Evolutionary conservation across 2,797 vertebrate species (phyloP).

Genomic region (Sibirionetta formosa): DNA sequence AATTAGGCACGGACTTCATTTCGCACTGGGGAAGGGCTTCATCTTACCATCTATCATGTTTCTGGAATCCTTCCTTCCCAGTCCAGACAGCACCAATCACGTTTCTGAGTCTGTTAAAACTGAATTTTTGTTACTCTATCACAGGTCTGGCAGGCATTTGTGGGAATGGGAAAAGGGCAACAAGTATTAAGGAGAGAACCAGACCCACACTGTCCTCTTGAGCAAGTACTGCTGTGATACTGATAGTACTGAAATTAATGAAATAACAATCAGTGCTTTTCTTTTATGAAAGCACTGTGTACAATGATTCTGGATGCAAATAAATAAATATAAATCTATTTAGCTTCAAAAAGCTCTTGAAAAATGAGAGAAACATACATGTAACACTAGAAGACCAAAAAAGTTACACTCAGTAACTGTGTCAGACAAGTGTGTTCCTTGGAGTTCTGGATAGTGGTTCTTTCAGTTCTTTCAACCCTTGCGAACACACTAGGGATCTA

Average conservation of each 20-base stretch:
- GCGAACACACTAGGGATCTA: conserved; percentile 37
- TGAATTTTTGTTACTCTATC: conserved; percentile 50
- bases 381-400: background rate
- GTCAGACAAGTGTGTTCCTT: background rate
- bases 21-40: conserved; percentile 55
- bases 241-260: background rate
- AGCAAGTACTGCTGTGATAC: background rate
- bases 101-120: conserved; percentile 51
- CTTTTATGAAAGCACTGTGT: background rate
- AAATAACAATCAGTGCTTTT: background rate
- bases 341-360: background rate
- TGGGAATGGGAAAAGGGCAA: conserved; percentile 46
- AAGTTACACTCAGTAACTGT: background rate
- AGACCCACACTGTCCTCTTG: background rate
- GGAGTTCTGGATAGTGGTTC: conserved; percentile 2
- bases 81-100: conserved; percentile 39
- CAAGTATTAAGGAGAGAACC: background rate
- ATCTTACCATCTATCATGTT: conserved; percentile 72
- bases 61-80: conserved; percentile 67
- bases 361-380: conserved; percentile 8
- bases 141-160: conserved; percentile 35
- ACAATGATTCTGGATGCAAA: background rate
- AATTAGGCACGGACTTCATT: conserved; percentile 71
- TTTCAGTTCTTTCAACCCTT: conserved; percentile 60
- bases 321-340: background rate